phyloP scores from a whole-genome alignment of 2,888 invertebrate species.

The Epistrophe grossulariae region DNA sequence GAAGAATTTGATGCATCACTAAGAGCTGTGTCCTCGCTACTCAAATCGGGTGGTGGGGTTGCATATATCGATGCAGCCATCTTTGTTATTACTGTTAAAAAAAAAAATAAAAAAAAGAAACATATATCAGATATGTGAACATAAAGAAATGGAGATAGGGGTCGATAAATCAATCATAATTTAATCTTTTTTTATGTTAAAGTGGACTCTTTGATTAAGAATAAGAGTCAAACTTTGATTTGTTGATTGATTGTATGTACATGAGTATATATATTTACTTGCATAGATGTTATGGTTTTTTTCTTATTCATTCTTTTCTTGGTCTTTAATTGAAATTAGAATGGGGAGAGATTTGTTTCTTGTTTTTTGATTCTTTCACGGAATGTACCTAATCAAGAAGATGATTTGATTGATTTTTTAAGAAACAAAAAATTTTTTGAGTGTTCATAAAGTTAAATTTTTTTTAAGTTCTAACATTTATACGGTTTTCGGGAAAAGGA shows the following conservation, averaged over 20 bases:
- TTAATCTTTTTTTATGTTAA: slow-evolving; percentile 22
- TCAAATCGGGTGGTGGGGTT: slow-evolving; percentile 84
- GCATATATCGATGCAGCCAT: slow-evolving; percentile 84
- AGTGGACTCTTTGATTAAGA: slow-evolving; percentile 12
- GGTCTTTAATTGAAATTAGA: not conserved
- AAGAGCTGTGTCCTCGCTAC: slow-evolving; percentile 84
- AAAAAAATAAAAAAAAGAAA: slow-evolving; percentile 11
- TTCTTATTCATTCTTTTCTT: not conserved
- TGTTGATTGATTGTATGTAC: slow-evolving; percentile 7
- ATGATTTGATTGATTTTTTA: no score
- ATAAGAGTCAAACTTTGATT: slow-evolving; percentile 6
- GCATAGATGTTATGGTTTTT: not conserved
- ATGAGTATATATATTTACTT: not conserved
- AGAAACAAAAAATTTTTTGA: no score
- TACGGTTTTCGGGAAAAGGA: no score
- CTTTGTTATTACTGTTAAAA: slow-evolving; percentile 82
- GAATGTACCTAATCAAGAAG: no score
- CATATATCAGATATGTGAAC: not conserved
- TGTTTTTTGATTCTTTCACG: no score
- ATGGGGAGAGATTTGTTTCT: not conserved
- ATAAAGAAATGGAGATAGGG: slow-evolving; percentile 29
- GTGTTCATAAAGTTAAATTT: no score
- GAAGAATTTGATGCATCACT: slow-evolving; percentile 84
- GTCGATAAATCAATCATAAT: slow-evolving; percentile 36
- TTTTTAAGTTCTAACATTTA: no score